A percentile compares a stretch with the other conserved stretches of the same genome.
These are phyloP conservation scores for Maniola jurtina DNA, from an alignment of 1,140 invertebrate genomes.

Conservation along the genomic window DNA sequence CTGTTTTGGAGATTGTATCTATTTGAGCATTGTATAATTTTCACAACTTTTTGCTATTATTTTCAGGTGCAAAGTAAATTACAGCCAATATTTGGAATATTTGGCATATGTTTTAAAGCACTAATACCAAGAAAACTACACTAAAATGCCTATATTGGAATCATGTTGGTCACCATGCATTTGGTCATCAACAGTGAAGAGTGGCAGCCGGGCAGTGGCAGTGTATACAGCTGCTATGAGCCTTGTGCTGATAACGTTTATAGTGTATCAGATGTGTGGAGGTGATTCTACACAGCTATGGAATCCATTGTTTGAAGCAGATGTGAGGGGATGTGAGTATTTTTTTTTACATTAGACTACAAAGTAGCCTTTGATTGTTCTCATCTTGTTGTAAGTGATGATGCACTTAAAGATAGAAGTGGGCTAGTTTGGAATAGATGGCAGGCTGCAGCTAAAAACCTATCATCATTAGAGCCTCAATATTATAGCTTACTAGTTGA, in stretches of 20 bases:
- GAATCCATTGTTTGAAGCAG: constrained; percentile 92
- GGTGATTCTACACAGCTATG: constrained; percentile 93
- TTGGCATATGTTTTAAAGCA: background rate
- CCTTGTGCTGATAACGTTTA: constrained; percentile 86
- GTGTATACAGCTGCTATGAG: constrained; percentile 87
- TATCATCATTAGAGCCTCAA: too few species aligned
- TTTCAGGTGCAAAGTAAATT: background rate
- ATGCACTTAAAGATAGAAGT: too few species aligned
- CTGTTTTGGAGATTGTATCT: background rate
- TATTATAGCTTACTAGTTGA: too few species aligned
- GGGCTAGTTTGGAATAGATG: too few species aligned
- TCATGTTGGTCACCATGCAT: constrained; percentile 93
- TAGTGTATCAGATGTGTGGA: constrained; percentile 86
- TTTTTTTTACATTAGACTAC: constrained; percentile 12
- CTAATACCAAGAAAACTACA: background rate
- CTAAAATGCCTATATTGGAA: constrained; percentile 80
- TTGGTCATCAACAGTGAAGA: constrained; percentile 88
- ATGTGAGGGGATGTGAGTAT: constrained; percentile 87
- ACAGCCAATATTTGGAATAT: background rate
- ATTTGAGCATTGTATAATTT: background rate
- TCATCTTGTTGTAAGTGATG: too few species aligned
- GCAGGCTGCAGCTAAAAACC: too few species aligned
- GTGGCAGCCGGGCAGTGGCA: constrained; percentile 87
- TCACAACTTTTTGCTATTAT: too few species aligned
- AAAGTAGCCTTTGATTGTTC: too few species aligned